Conservation (phyloP, 2,888 invertebrate species). For the Caradrina clavipalpis region DNA sequence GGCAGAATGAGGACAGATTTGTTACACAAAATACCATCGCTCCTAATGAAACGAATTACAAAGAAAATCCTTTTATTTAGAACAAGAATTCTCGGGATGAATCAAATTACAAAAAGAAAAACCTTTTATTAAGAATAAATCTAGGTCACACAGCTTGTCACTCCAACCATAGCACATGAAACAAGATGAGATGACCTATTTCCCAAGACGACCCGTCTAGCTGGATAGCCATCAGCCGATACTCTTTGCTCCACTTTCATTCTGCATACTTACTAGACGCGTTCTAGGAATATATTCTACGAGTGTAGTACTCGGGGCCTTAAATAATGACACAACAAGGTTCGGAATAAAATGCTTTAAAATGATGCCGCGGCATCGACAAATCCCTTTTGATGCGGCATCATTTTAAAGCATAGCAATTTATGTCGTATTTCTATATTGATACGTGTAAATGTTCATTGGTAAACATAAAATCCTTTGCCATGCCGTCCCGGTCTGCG, state of each 20-base stretch:
- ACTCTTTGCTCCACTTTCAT: conserved; percentile 37
- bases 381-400: too few species aligned
- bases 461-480: too few species aligned
- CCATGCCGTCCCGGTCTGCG: too few species aligned
- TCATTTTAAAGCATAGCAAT: too few species aligned
- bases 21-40: background rate
- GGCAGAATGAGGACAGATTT: background rate
- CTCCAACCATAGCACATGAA: background rate
- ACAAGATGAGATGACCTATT: conserved; percentile 34
- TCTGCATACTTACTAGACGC: conserved; percentile 11
- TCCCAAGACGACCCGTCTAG: conserved; percentile 19
- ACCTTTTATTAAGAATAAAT: conserved; percentile 10
- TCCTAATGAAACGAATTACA: conserved; percentile 4
- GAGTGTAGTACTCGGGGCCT: too few species aligned
- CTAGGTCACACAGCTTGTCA: conserved; percentile 6
- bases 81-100: too few species aligned
- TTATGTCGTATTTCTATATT: too few species aligned
- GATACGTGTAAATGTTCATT: too few species aligned
- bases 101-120: conserved; percentile 7
- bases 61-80: conserved; percentile 15
- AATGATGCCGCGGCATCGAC: too few species aligned
- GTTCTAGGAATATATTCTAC: conserved; percentile 8
- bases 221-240: conserved; percentile 9
- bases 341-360: too few species aligned
- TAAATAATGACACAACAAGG: too few species aligned